These are phyloP conservation scores for Ephestia elutella DNA, from an alignment of 1,140 invertebrate species.

Conservation along the genomic window DNA sequence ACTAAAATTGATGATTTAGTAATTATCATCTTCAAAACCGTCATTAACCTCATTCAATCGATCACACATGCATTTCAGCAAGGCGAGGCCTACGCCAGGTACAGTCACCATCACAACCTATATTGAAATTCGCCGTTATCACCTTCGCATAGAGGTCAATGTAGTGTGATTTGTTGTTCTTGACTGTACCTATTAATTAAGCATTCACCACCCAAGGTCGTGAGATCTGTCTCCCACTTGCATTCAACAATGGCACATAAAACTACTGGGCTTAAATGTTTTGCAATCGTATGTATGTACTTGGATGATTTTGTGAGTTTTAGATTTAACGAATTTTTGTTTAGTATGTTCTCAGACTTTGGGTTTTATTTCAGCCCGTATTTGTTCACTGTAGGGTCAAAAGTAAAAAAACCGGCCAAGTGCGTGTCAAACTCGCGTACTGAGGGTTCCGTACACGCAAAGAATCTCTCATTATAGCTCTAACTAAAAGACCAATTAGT, in stretches of 20 bases:
- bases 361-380: no score
- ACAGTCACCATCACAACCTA: no score
- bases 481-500: no score
- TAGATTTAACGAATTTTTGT: background rate
- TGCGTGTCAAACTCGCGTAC: no score
- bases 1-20: background rate
- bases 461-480: no score
- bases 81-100: background rate
- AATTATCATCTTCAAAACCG: background rate
- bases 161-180: no score
- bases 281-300: background rate
- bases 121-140: no score
- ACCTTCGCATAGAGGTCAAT: no score
- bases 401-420: no score
- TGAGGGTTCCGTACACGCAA: no score
- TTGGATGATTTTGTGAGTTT: background rate
- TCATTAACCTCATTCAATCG: background rate
- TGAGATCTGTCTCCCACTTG: conserved; percentile 26
- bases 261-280: background rate
- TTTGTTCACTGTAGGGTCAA: no score
- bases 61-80: conserved; percentile 4
- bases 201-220: conserved; percentile 39
- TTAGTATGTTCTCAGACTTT: no score
- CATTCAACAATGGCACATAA: background rate
- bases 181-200: conserved; percentile 25